phyloP scores from a whole-genome alignment of 2,113 vertebrate species.

The Pterophyllum scalare region DNA sequence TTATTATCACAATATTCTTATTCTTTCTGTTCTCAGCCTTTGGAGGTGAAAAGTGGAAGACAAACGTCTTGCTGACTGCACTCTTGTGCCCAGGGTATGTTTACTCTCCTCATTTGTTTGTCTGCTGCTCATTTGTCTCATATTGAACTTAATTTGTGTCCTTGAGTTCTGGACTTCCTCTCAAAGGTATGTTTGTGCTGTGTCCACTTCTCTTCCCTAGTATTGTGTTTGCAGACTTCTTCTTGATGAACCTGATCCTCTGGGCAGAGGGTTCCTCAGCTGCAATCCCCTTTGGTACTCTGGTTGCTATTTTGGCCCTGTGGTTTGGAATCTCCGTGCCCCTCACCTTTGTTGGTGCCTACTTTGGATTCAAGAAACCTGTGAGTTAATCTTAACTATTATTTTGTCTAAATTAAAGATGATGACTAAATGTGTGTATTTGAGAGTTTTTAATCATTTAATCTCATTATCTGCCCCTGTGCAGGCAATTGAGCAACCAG shows the following conservation, averaged over 20 bases:
- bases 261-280: slow-evolving; percentile 99
- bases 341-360: slow-evolving; percentile 94
- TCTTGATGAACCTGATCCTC: slow-evolving; percentile 98
- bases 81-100: slow-evolving; percentile 97
- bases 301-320: slow-evolving; percentile 94
- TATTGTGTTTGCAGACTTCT: slow-evolving; percentile 98
- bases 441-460: background rate
- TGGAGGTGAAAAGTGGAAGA: slow-evolving; percentile 99
- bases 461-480: background rate
- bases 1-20: background rate
- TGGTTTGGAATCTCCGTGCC: slow-evolving; percentile 99
- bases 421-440: background rate
- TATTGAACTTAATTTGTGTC: background rate
- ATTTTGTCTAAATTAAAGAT: background rate
- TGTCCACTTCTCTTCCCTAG: slow-evolving; percentile 66
- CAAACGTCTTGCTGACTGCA: slow-evolving; percentile 95
- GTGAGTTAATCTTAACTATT: slow-evolving; percentile 70
- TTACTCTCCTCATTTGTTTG: background rate
- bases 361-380: slow-evolving; percentile 97
- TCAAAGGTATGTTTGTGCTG: background rate
- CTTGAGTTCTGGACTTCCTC: background rate
- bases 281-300: slow-evolving; percentile 94
- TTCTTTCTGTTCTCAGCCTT: slow-evolving; percentile 85
- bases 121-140: background rate
- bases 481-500: slow-evolving; percentile 96